A percentile compares a stretch with the other conserved stretches of the same genome.
Conservation (phyloP, 2,888 invertebrate genomes). For the Dinocampus coccinellae region DNA sequence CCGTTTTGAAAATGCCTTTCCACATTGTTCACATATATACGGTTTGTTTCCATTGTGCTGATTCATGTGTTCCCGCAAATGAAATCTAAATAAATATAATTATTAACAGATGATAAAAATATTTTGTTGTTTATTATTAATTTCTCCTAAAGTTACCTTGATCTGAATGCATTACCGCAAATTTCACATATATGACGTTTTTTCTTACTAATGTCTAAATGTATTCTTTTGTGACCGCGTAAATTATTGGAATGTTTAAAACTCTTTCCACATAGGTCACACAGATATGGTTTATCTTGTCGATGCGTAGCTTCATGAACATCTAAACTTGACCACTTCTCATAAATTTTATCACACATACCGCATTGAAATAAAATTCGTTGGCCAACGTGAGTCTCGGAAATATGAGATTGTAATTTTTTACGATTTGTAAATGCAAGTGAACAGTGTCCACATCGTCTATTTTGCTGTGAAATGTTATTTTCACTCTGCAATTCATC, state of each 20-base stretch:
- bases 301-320: conserved; percentile 62
- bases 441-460: conserved; percentile 56
- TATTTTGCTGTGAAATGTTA: conserved; percentile 20
- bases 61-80: conserved; percentile 70
- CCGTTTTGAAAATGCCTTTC: conserved; percentile 65
- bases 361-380: conserved; percentile 55
- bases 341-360: conserved; percentile 57
- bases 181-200: conserved; percentile 67
- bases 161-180: conserved; percentile 69
- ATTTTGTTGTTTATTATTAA: too few relatives aligned
- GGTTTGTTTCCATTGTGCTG: conserved; percentile 65
- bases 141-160: conserved; percentile 50
- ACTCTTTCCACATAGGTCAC: conserved; percentile 65
- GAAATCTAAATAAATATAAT: conserved; percentile 60
- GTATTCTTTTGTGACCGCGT: conserved; percentile 62
- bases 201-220: conserved; percentile 58
- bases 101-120: not conserved
- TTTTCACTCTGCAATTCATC: conserved; percentile 20
- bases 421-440: conserved; percentile 47
- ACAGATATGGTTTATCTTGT: conserved; percentile 60
- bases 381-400: conserved; percentile 48
- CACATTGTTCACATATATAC: conserved; percentile 67
- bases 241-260: conserved; percentile 65
- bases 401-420: conserved; percentile 55
- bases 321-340: conserved; percentile 60